Evolutionary conservation across 2,888 invertebrate species (phyloP).

Genomic region (Caenorhabditis imperialis): DNA sequence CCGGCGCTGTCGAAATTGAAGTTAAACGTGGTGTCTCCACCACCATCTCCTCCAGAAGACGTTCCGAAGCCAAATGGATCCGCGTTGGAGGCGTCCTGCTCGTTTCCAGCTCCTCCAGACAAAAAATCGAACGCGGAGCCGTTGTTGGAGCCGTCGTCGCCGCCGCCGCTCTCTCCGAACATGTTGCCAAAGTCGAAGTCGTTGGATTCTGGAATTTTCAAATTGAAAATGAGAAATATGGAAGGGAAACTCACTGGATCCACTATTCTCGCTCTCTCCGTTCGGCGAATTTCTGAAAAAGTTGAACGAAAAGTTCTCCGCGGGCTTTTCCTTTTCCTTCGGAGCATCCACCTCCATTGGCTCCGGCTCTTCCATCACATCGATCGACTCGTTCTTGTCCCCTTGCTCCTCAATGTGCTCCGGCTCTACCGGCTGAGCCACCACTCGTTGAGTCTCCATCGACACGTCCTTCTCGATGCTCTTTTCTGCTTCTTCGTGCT

Average conservation of each 20-base stretch:
- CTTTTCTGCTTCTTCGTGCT: too few species aligned
- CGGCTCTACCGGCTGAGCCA: conserved; percentile 10
- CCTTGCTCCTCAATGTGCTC: conserved; percentile 1
- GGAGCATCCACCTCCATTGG: conserved; percentile 7
- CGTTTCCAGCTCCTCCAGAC: conserved; percentile 5
- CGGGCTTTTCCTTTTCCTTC: conserved; percentile 14
- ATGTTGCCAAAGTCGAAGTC: conserved; percentile 43
- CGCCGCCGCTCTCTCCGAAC: conserved; percentile 14
- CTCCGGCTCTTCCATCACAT: conserved; percentile 15
- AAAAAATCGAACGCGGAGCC: conserved; percentile 36
- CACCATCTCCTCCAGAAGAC: conserved; percentile 9
- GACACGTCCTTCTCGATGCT: not conserved
- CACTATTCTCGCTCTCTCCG: not conserved
- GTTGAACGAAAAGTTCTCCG: conserved; percentile 34
- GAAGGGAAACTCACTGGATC: conserved; percentile 10
- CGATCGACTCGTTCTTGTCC: conserved; percentile 7
- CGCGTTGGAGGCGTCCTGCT: not conserved
- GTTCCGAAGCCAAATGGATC: conserved; percentile 46
- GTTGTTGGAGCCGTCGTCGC: conserved; percentile 16
- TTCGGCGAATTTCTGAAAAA: conserved; percentile 20
- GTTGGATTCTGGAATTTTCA: too few species aligned
- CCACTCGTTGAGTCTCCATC: conserved; percentile 28
- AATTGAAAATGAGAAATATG: not conserved
- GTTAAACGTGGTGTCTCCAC: conserved; percentile 39
- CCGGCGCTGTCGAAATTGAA: conserved; percentile 26